Base-by-base conservation (phyloP, 2,888 invertebrate species). In the Cyrtodaria siliqua region DNA sequence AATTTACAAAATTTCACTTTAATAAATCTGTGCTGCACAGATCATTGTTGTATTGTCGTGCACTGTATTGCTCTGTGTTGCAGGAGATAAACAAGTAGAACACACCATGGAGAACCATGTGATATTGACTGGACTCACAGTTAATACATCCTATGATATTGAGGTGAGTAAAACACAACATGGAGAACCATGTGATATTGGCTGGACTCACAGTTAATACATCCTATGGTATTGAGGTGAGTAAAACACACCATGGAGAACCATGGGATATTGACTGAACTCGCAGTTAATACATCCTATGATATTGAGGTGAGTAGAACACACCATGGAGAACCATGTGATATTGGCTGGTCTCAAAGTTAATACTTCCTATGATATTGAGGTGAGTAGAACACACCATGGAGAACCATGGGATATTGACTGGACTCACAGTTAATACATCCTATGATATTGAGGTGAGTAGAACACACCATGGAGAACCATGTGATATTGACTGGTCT, bases 281-380 rank as follows among this genome's bases (percentile, higher is more conserved):
- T 92, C 18, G 70, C 83, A 20, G 87, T 91, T 3, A 89, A 84
- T 75, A 91, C 91, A 4, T 59, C 85, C 1, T 92, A 91, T 84
- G 89, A 91, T 55, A 74, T 90, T 50, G 82, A 87, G 84, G 90
- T 90, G 70, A 47, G 73, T 89, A 3, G 91, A 92, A 50, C 86
- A 88, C 60, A 91, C 91, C 0, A 68, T 67, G 33, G 92, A 92
- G 23, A 67, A 84, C 53, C 80, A 76, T 18, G 76, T 78, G 12
- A 92, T 92, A 59, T 83, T 93, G 60, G 87, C 91, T 18, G 91
- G 92, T 6, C 86, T 92, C 18, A 71, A 82, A 20, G 87, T 91
- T 3, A 89, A 84, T 75, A 91, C 91, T 4, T 59, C 85, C 1
- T 92, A 91, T 84, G 89, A 91, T 55, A 74, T 90, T 50, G 82